Evolutionary conservation across 2,113 vertebrate species (phyloP).

Genomic region (Anthoscopus minutus): DNA sequence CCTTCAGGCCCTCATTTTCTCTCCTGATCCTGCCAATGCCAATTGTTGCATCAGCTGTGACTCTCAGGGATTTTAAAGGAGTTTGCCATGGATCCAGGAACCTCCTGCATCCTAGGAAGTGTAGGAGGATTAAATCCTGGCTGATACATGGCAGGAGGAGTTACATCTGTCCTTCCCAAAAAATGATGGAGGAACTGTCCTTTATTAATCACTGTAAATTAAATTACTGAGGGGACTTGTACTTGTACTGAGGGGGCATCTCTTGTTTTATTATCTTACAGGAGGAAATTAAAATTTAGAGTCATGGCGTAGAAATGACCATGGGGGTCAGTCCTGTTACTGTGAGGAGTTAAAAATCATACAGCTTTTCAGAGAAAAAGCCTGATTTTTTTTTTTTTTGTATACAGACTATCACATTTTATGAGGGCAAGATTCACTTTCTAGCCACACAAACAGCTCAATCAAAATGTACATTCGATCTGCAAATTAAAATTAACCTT

Average conservation of each 20-base stretch:
- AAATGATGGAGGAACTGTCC: background rate
- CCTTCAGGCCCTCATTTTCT: background rate
- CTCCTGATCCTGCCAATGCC: background rate
- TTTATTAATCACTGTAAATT: background rate
- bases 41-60: background rate
- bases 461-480: background rate
- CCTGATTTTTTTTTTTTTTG: background rate
- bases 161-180: background rate
- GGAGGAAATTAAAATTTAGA: background rate
- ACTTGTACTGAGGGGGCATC: background rate
- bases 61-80: background rate
- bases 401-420: background rate
- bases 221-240: background rate
- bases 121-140: background rate
- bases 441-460: background rate
- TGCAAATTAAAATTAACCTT: conserved; percentile 11
- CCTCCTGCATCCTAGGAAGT: background rate
- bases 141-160: background rate
- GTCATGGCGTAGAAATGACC: background rate
- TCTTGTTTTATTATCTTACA: background rate
- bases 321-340: background rate
- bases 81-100: background rate
- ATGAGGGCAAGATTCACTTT: background rate
- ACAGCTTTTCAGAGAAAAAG: background rate
- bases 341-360: background rate